Evolutionary conservation across 2,888 invertebrate species (phyloP), one percentile per base, ranked within the genome.

Genomic region (Rosalia funebris): DNA sequence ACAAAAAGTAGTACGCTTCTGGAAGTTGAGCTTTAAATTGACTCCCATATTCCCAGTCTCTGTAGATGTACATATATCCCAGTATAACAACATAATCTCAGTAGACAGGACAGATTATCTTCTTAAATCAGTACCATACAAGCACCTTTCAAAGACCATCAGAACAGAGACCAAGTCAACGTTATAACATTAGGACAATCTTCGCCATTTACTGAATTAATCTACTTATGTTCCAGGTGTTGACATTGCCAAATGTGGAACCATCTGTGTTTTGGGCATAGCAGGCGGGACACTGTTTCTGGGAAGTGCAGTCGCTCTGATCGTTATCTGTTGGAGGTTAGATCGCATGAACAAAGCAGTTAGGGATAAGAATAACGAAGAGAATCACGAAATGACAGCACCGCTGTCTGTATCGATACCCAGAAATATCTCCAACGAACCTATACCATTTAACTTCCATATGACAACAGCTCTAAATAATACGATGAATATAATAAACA

Each of bases 231-330:
- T 58, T 57, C 2, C 17, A 75, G 77, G 74, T 31, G 37, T 45
- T 12, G 57, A 60, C 12, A 64, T 73, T 53, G 63, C 74, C 69
- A 77, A 78, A 50, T 85, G 85, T 65, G 84, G 84, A 17, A 79
- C 82, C 0, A 75, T 80, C 1, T 85, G 85, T 63, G 76, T 84
- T 63, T 68, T 83, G 53, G 82, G 83, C 9, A 80, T 83, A 1
- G 77, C 80, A 12, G 80, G 80, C 0, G 83, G 82, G 0, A 76
- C 79, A 12, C 68, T 82, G 7, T 81, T 84, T 64, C 68, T 79
- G 4, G 66, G 74, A 20, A 71, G 74, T 4, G 73, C 76, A 0
- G 71, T 78, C 3, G 75, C 75, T 2, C 65, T 76, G 4, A 70
- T 78, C 3, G 72, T 78, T 7, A 70, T 77, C 14, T 79, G 78